Evolutionary conservation across 2,113 vertebrate genomes (phyloP), one percentile per base, ranked within the genome.

Genomic region (Furnarius figulus): DNA sequence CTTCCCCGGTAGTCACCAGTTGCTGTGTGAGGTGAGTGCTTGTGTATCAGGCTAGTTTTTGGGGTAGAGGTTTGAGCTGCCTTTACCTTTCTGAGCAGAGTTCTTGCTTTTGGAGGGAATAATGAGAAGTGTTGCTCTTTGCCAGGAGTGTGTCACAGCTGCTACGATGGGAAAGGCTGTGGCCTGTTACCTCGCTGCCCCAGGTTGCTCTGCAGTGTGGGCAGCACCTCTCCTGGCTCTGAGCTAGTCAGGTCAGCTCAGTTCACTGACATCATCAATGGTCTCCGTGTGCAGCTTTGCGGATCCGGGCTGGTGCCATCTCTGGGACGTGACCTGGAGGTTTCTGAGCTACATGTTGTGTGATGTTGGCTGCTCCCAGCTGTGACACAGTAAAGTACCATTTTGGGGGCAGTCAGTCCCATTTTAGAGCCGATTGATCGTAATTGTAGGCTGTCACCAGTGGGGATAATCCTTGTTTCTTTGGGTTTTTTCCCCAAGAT

Each of bases 211-310:
- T 23, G 35, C 25, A 21, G 55, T 0, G 0, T 3, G 20, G 44
- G 50, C 79, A 71, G 30, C 7, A 5, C 39, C 16, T 40, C 25
- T 20, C 9, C 17, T 2, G 3, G 2, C 31, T 61, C 25, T 25
- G 18, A 16, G 27, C 6, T n/a, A 3, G 3, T 2, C 2, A 8
- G 40, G 10, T 50, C 46, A 33, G 39, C 1, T 4, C 1, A 0
- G 4, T 22, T 55, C 28, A 12, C 31, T 11, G 14, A 7, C 23
- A 18, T 7, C 9, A 15, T 4, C 5, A 3, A 12, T 17, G 9
- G 19, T 5, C 22, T 56, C n/a, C 22, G 33, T 30, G 2, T 21
- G 7, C 0, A 1, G 58, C 63, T 76, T 44, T 72, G 50, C 14
- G 14, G 52, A 25, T 14, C 28, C 0, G 0, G 25, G 18, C 37